Base-by-base conservation (phyloP, 2,888 invertebrate genomes). In the Chalcosyrphus nemorum region DNA sequence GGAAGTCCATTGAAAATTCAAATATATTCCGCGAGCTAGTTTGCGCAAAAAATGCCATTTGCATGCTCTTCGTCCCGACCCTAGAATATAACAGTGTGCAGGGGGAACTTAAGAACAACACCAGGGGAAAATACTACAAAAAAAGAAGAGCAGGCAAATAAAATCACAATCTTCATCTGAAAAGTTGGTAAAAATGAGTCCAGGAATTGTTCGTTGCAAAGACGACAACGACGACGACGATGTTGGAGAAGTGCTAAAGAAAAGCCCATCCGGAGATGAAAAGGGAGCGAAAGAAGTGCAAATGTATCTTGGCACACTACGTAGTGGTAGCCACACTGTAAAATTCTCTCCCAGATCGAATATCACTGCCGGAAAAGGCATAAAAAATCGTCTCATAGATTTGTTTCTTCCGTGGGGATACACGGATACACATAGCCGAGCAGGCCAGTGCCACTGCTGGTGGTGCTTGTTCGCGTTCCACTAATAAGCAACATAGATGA, bases 1-100 rank as follows among this genome's bases (percentile, higher is more conserved):
- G 84, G 84, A 84, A 84, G 84, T 84, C 80, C 84, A 84, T 84
- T 84, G 84, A 75, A 84, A 84, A 84, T 84, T 84, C 84, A 84
- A 84, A 84, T 84, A 84, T 84, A 84, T 84, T 84, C 84, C 84
- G 84, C 84, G 84, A 84, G 84, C 84, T 80, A 84, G 84, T 84
- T 80, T 84, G 70, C 74, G n/a, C n/a, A n/a, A 57, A 75, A 74
- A 84, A 80, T 84, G 80, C 84, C 84, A 84, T 84, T 84, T 84
- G 76, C 80, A 80, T 84, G 80, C 74, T 65, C 80, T 70, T 84
- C 65, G n/a, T n/a, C 68, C 56, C 61, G 66, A 74, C n/a, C n/a
- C n/a, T 71, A 43, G 45, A 59, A 74, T 74, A 59, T 24, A 63
- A 45, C 19, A n/a, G 13, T 15, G 19, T 21, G 38, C 29, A 57